Conservation (phyloP, 2,113 vertebrate genomes). For the Oncorhynchus mykiss region DNA sequence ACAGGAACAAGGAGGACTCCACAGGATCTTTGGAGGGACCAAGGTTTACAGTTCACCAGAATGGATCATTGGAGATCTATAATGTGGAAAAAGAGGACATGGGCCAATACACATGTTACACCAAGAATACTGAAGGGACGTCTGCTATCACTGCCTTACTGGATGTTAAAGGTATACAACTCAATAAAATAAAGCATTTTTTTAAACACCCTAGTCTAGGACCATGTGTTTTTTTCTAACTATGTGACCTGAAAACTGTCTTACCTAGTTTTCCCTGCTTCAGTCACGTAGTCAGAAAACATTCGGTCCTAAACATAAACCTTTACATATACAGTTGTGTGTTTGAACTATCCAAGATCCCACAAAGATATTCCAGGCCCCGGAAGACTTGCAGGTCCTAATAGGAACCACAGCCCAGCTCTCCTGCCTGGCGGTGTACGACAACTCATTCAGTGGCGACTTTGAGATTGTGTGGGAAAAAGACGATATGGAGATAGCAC, state of each 20-base stretch:
- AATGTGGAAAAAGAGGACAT: constrained; percentile 73
- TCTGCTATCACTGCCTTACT: constrained; percentile 80
- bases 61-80: constrained; percentile 85
- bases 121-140: constrained; percentile 82
- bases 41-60: constrained; percentile 70
- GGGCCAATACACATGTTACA: constrained; percentile 85
- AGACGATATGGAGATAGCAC: constrained; percentile 74
- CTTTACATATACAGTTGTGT: constrained; percentile 27
- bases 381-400: constrained; percentile 78
- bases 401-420: constrained; percentile 78
- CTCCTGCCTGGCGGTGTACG: constrained; percentile 82
- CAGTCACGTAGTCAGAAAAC: no score
- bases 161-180: constrained; percentile 83
- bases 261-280: not conserved
- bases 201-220: not conserved
- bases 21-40: constrained; percentile 66
- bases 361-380: constrained; percentile 79
- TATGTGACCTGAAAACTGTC: not conserved
- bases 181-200: not conserved
- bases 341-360: constrained; percentile 76
- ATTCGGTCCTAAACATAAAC: constrained; percentile 14
- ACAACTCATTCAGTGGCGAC: constrained; percentile 80
- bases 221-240: not conserved
- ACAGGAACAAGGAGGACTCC: constrained; percentile 84
- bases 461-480: constrained; percentile 89